Base-by-base conservation (phyloP, 53 echinoderm and acorn worm species). In the Luidia sarsii region DNA sequence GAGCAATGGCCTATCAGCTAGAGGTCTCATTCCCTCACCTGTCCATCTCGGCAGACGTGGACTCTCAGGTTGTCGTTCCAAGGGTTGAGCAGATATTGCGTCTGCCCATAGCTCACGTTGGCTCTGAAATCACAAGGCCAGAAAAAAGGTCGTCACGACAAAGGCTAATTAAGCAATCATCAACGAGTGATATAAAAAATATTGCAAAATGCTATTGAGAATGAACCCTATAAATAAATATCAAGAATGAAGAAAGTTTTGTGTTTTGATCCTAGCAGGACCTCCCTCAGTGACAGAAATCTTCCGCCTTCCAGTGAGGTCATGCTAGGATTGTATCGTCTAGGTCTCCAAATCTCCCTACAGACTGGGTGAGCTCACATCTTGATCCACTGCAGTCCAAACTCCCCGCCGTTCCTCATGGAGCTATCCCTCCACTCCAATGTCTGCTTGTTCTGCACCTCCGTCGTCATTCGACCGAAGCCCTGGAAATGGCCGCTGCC, bases 401-500 rank as follows among this genome's bases (percentile, higher is more conserved):
- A 75, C 31, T 73, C 73, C 1, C 66, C 80, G n/a, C 87, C 87
- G 18, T 69, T 69, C 67, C 70, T 80, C 66, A 69, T 69, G 25
- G 56, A 67, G 29, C 55, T 56, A 21, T 67, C 80, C 61, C 70
- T 71, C 83, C 83, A 83, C 28, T 83, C 83, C 33, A 62, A 28
- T 1, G 71, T 70, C 23, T 71, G 59, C 22, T 56, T 60, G 37
- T 67, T 49, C n/a, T 55, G 56, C n/a, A 75, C 62, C 43, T 66
- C 75, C 18, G 88, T 83, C 22, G 74, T 82, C 83, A 88, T 88
- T 60, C 41, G 73, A 57, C 63, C 83, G 67, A 83, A 88, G 31
- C 88, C 88, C 52, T 88, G 83, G 57, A 88, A 88, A 24, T 88
- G 82, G 55, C 75, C 67, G 32, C 83, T 80, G 83, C 83, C 83